Percentiles rank a stretch among this genome's conserved stretches.
phyloP scores from a whole-genome alignment of 2,797 vertebrate genomes.

The Gephyroberyx darwinii region DNA sequence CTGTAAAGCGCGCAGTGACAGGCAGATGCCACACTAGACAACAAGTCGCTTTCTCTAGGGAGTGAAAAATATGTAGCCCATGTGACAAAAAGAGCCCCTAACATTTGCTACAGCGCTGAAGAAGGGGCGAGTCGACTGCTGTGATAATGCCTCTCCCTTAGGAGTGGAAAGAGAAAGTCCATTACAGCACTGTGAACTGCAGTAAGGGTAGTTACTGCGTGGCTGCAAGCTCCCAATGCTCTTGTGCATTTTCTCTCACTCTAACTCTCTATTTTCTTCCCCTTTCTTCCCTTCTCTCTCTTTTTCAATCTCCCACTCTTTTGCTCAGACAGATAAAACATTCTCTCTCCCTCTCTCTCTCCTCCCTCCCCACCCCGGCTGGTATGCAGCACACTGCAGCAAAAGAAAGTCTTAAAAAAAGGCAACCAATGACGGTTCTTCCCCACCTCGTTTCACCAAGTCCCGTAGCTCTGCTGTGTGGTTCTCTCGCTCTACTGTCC shows the following conservation, averaged over 20 bases:
- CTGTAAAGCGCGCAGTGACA: conserved; percentile 33
- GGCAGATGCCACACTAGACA: conserved; percentile 34
- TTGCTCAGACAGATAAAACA: conserved; percentile 65
- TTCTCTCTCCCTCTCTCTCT: conserved; percentile 58
- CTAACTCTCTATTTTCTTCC: conserved; percentile 29
- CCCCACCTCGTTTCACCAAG: conserved; percentile 69
- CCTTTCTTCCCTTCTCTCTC: conserved; percentile 4
- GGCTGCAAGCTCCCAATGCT: conserved; percentile 48
- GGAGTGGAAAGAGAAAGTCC: conserved; percentile 62
- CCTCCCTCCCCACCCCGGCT: conserved; percentile 69
- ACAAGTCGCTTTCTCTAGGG: conserved; percentile 37
- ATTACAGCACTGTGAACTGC: conserved; percentile 59
- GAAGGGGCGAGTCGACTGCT: conserved; percentile 47
- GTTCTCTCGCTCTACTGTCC: conserved; percentile 57
- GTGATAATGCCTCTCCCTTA: conserved; percentile 56
- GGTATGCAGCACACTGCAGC: conserved; percentile 80
- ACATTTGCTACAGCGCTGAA: conserved; percentile 51
- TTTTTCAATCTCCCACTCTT: conserved; percentile 38
- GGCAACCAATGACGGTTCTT: conserved; percentile 47
- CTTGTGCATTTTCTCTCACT: conserved; percentile 45
- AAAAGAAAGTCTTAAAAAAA: conserved; percentile 49
- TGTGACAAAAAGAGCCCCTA: conserved; percentile 61
- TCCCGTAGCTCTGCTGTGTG: conserved; percentile 51
- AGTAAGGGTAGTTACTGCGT: conserved; percentile 45
- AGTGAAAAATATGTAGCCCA: conserved; percentile 62